phyloP scores from a whole-genome alignment of 2,113 vertebrate species.

The Bettongia penicillata region DNA sequence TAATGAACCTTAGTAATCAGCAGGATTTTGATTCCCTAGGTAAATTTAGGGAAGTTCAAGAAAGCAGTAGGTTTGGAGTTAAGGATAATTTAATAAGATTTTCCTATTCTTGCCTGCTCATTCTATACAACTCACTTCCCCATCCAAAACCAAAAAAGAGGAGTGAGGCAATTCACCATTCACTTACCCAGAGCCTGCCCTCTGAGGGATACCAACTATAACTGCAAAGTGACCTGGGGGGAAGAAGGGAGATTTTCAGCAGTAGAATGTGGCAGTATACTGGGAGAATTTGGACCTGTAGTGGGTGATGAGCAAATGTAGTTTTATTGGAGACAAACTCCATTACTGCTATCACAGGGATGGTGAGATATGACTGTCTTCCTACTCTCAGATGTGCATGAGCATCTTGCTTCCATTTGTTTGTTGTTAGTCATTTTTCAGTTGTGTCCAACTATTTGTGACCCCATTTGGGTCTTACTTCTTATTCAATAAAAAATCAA shows the following conservation, averaged over 20 bases:
- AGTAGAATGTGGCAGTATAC: neutral
- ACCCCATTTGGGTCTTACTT: neutral
- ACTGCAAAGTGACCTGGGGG: neutral
- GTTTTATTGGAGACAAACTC: neutral
- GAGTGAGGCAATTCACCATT: neutral
- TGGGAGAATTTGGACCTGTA: neutral
- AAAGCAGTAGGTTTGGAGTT: neutral
- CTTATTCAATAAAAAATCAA: neutral
- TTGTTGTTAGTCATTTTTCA: neutral
- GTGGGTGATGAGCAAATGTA: neutral
- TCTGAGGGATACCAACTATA: neutral
- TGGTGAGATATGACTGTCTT: neutral
- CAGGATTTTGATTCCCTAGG: neutral
- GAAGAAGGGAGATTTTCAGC: neutral
- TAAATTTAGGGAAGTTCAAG: neutral
- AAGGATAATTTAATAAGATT: neutral
- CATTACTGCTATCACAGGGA: neutral
- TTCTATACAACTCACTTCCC: neutral
- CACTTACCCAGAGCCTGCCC: neutral
- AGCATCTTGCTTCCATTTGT: neutral
- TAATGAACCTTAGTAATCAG: neutral
- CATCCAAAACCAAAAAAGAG: neutral
- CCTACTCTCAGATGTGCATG: neutral
- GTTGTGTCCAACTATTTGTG: neutral
- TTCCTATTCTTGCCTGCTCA: neutral